Conservation (phyloP, 1,140 invertebrate species). For the Caenorhabditis inopinata region DNA sequence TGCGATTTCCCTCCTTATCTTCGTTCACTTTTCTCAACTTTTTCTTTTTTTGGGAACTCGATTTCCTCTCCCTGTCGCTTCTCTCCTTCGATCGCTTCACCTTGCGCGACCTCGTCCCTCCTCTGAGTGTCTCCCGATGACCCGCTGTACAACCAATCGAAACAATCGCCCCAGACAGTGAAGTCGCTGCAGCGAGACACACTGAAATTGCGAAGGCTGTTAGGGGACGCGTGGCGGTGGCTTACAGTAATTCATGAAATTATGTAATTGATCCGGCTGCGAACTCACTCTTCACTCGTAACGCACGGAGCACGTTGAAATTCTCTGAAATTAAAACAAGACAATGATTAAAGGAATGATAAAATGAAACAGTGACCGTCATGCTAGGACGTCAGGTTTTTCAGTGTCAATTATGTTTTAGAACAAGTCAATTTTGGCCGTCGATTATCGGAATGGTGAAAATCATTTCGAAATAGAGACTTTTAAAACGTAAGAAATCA, state of each 20-base stretch:
- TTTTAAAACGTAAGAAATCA: neutral
- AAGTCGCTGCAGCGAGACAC: neutral
- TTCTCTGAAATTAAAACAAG: too few relatives aligned
- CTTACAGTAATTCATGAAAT: conserved; percentile 15
- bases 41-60: neutral
- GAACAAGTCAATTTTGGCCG: too few relatives aligned
- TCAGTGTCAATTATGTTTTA: neutral
- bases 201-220: neutral
- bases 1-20: neutral
- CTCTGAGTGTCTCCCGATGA: neutral
- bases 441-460: too few relatives aligned
- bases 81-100: neutral
- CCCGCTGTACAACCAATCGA: neutral
- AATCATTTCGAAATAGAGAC: neutral
- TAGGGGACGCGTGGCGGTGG: neutral
- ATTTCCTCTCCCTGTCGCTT: neutral
- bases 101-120: neutral
- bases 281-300: neutral
- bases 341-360: too few relatives aligned
- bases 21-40: conserved; percentile 18
- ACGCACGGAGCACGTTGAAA: too few relatives aligned
- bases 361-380: too few relatives aligned
- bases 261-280: neutral
- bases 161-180: neutral
- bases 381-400: too few relatives aligned